Conservation (phyloP, 2,888 invertebrate species). For the Metacarcinus magister region DNA sequence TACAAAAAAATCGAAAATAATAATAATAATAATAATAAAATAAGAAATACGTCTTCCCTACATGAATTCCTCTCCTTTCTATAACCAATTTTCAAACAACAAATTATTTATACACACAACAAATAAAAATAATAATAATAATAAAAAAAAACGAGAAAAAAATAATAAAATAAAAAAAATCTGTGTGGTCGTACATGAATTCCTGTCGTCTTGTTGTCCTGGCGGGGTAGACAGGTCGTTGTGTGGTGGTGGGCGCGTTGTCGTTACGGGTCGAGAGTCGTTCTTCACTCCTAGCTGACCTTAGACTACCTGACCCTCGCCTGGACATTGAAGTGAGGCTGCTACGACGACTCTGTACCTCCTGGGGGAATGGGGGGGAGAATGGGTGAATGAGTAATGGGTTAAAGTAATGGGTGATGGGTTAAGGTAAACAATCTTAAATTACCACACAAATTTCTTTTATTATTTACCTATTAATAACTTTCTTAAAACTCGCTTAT, state of each 20-base stretch:
- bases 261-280: conserved; percentile 75
- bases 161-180: no score
- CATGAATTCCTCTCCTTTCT: conserved; percentile 85
- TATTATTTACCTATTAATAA: no score
- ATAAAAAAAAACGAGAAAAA: no score
- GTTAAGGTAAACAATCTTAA: not conserved
- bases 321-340: conserved; percentile 29
- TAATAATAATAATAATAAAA: no score
- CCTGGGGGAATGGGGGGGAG: conserved; percentile 39
- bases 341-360: conserved; percentile 66
- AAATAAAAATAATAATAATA: no score
- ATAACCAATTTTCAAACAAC: no score
- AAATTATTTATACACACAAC: no score
- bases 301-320: conserved; percentile 72
- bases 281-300: conserved; percentile 83
- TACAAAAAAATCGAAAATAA: no score
- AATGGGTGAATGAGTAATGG: not conserved
- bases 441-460: no score
- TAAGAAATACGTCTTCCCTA: no score
- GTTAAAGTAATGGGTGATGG: not conserved
- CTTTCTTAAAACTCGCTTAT: no score
- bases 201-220: conserved; percentile 85
- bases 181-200: conserved; percentile 84
- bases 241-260: conserved; percentile 59
- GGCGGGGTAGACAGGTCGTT: conserved; percentile 83